A percentile compares a stretch with the other conserved stretches of the same genome.
Evolutionary conservation across 2,113 vertebrate species (phyloP).

Genomic region (Pedetes capensis): DNA sequence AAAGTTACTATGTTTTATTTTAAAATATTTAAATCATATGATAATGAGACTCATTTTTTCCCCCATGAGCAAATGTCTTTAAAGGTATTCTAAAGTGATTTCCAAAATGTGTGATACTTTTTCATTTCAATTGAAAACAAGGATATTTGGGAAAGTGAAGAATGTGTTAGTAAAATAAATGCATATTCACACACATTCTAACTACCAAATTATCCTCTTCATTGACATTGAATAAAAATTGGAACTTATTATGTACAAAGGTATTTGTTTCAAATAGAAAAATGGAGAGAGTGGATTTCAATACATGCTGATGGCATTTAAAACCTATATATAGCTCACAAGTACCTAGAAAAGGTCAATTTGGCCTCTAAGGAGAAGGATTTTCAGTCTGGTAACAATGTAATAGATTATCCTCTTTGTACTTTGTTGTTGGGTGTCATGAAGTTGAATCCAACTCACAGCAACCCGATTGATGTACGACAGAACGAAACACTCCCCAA

Average conservation of each 20-base stretch:
- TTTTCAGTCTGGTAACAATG: not conserved
- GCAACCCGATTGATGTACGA: no score
- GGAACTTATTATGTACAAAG: not conserved
- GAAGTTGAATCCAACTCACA: no score
- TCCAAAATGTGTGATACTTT: not conserved
- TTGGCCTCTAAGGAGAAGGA: not conserved
- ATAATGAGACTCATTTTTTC: not conserved
- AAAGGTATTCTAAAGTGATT: conserved; percentile 17
- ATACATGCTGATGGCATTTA: not conserved
- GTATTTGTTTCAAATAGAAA: conserved; percentile 22
- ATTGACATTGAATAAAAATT: not conserved
- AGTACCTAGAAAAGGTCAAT: not conserved
- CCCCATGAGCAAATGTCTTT: not conserved
- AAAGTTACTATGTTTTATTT: not conserved
- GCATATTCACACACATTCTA: not conserved
- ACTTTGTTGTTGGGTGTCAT: no score
- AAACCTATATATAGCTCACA: not conserved
- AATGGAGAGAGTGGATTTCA: not conserved
- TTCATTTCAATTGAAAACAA: not conserved
- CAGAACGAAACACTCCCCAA: no score
- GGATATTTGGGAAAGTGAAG: not conserved
- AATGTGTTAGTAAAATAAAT: not conserved
- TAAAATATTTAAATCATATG: not conserved
- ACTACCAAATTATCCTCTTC: not conserved
- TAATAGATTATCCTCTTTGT: not conserved